These are phyloP conservation scores for Megalonaias nervosa DNA, from an alignment of 1,140 invertebrate species.

Conservation along the genomic window DNA sequence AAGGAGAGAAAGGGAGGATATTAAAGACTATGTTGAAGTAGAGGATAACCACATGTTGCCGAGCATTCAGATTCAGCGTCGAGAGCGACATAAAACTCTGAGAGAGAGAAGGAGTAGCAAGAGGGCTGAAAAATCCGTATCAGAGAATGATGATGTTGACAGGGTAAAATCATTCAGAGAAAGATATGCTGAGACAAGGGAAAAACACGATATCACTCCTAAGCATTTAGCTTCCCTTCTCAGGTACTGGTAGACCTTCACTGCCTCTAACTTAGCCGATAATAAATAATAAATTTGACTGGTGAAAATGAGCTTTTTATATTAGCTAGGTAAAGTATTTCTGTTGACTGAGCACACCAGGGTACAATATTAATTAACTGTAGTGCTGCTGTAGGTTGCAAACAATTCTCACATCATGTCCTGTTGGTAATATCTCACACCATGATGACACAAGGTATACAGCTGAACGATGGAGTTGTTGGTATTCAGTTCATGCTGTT, in stretches of 20 bases:
- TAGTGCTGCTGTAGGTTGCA: no score
- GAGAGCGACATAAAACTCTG: constrained; percentile 13
- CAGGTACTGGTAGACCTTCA: not conserved
- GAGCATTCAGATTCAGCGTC: constrained; percentile 10
- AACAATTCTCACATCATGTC: no score
- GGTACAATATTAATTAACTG: no score
- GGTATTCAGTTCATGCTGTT: no score
- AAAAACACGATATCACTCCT: constrained; percentile 9
- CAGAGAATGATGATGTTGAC: constrained; percentile 1
- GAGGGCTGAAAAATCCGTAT: constrained; percentile 8
- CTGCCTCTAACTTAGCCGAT: no score
- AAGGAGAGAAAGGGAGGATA: constrained; percentile 8
- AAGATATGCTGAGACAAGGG: constrained; percentile 16
- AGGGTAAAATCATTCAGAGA: constrained; percentile 1
- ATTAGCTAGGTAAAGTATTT: no score
- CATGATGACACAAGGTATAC: no score
- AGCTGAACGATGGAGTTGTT: no score
- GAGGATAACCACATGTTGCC: constrained; percentile 27
- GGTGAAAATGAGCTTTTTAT: no score
- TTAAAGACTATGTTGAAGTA: constrained; percentile 1
- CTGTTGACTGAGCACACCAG: no score
- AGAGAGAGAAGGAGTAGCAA: constrained; percentile 5
- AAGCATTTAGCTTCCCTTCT: constrained; percentile 18
- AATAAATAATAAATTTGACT: no score
- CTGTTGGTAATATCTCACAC: no score